Evolutionary conservation across 2,888 invertebrate genomes (phyloP), one percentile per base, ranked within the genome.

Genomic region (Oithona nana): DNA sequence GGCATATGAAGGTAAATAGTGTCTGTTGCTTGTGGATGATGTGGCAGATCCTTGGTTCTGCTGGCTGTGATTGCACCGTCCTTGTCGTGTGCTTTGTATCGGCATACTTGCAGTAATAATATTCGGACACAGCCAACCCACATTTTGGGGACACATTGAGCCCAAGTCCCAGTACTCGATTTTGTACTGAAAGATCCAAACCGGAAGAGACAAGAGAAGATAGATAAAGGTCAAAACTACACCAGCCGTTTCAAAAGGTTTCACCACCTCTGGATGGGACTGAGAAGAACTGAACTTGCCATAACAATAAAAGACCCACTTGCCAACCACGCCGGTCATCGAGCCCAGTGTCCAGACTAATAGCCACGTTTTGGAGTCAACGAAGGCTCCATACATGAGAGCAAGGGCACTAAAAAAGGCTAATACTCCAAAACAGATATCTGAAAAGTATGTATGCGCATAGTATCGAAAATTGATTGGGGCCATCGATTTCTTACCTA

Each of bases 311-410:
- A 22, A 26, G 24, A 22, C 29, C 59, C 59, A 59, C 22, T 49
- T 30, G 24, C 49, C 50, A 24, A 59, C n/a, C 6, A 50, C 28
- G 13, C 20, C 59, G 50, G 24, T 48, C n/a, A 22, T 16, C 22
- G 48, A 48, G n/a, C 59, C 59, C 20, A 59, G 49, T 11, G 28
- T 49, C 59, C 59, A 59, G 29, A 20, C 49, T 16, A n/a, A 48
- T 4, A 59, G 22, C 59, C 59, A 59, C 11, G 50, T 48, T 59
- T 49, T 48, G 2, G 16, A 13, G 50, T 59, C 59, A 13, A 59
- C 59, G 28, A 39, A 16, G n/a, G 59, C 11, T 3, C 59, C 59
- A 48, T 49, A 59, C n/a, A 50, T 59, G 28, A 59, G 50, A 26
- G 59, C 59, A 1, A 59, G 26, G n/a, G 26, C 29, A 6, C 50